Evolutionary conservation across 1,140 invertebrate genomes (phyloP), one percentile per base, ranked within the genome.

Genomic region (Megalonaias nervosa): DNA sequence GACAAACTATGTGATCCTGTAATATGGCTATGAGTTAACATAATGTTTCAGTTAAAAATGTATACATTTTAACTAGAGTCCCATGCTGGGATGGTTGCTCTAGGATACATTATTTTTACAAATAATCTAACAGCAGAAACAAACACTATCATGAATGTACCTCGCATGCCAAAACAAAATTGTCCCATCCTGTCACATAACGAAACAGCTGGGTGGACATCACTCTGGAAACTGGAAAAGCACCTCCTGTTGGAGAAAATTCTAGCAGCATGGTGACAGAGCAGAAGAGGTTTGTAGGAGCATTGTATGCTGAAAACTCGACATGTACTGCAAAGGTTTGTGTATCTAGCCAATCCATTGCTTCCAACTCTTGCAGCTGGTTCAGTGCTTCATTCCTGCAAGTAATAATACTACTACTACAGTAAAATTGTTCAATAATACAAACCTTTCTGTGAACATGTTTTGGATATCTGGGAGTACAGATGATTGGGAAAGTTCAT

Each of bases 101-200:
- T 1, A 26, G 26, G 1, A 2, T 26, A 26, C 26, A 26, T 26
- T n/a, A 2, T 26, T 26, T 26, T 26, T 1, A 38, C 38, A 38
- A 38, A 38, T 38, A 9, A 2, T 38, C 38, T 38, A 38, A 5
- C 38, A 38, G 9, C 38, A 38, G 38, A 38, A 38, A 6, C 38
- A 38, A 48, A 48, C 31, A 72, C 17, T 31, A 65, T 56, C 0
- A 71, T 66, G 57, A 55, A 74, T 74, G 77, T 76, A 90, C 88
- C 86, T 90, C 89, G 81, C 84, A 89, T 26, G 85, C 86, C 48
- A 91, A 75, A 0, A 90, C 69, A 64, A 88, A 74, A 56, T 89
- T 87, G 71, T 90, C 90, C 79, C 72, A 79, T 2, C 65, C 26
- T 6, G 83, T 81, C n/a, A 88, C 77, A 75, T 91, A 91, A 57